phyloP scores from a whole-genome alignment of 23 tunicate species.

The Oikopleura dioica region DNA sequence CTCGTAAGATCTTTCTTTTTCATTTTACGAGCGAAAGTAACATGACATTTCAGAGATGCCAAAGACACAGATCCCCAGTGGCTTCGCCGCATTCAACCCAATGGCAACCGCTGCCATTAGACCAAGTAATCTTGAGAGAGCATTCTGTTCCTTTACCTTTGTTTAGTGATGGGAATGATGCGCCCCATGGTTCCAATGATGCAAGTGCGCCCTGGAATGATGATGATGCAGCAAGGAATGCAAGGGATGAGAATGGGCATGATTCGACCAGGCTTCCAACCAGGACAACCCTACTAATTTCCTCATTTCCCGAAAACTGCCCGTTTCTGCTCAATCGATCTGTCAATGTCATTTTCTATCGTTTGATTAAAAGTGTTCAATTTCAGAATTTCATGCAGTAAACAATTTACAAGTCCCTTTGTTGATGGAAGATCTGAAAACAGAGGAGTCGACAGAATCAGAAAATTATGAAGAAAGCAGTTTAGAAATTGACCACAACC shows the following conservation, averaged over 20 bases:
- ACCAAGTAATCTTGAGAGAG: not conserved
- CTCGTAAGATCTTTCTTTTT: not conserved
- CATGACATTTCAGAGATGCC: not conserved
- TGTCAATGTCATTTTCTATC: no score
- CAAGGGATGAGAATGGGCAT: no score
- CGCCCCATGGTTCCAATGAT: constrained; percentile 1
- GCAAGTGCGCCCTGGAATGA: constrained; percentile 9
- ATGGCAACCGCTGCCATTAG: not conserved
- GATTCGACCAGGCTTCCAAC: not conserved
- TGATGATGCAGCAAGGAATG: not conserved
- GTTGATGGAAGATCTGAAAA: no score
- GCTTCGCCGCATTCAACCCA: no score
- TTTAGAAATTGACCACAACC: no score
- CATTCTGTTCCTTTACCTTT: not conserved
- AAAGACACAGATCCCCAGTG: not conserved
- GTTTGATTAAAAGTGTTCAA: no score
- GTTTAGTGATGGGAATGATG: not conserved
- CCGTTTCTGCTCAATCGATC: no score
- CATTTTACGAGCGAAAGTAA: not conserved
- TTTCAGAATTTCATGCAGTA: no score
- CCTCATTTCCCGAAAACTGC: no score
- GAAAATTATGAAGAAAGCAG: no score
- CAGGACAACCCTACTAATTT: not conserved
- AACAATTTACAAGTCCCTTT: no score
- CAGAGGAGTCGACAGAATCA: no score